Evolutionary conservation across 2,113 vertebrate genomes (phyloP).

Genomic region (Clarias magur): DNA sequence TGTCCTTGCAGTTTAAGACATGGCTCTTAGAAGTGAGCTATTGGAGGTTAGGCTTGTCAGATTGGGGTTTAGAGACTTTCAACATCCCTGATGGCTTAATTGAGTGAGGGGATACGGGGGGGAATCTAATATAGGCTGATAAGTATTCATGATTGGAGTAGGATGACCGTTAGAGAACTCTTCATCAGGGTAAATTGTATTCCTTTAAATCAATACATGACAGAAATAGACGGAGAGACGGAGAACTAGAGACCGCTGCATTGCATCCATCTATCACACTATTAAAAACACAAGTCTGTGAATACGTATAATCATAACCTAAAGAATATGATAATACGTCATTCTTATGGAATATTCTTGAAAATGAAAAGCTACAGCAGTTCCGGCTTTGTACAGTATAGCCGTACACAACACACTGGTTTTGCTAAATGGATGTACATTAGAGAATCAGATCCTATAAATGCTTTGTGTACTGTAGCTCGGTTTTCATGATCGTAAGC

Average conservation of each 20-base stretch:
- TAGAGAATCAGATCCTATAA: not conserved
- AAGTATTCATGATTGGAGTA: constrained; percentile 7
- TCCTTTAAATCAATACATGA: constrained; percentile 24
- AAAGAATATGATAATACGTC: not conserved
- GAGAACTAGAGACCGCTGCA: not conserved
- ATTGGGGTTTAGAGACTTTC: constrained; percentile 1
- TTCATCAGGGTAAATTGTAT: constrained; percentile 37
- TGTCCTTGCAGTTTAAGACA: not conserved
- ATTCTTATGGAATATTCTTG: not conserved
- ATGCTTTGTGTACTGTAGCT: not conserved
- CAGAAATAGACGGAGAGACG: not conserved
- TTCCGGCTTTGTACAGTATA: not conserved
- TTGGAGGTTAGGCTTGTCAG: constrained; percentile 16
- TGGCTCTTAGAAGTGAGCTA: constrained; percentile 16
- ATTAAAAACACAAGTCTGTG: not conserved
- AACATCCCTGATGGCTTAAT: constrained; percentile 37
- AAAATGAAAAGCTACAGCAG: not conserved
- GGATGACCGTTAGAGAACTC: constrained; percentile 15
- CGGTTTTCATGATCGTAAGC: not conserved
- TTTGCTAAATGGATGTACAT: not conserved
- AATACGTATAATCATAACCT: not conserved
- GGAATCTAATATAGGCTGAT: constrained; percentile 30
- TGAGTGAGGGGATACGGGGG: not conserved
- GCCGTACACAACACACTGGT: not conserved
- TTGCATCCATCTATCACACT: not conserved